Conservation (phyloP, 2,797 vertebrate species). For the Phylloscopus collybita region DNA sequence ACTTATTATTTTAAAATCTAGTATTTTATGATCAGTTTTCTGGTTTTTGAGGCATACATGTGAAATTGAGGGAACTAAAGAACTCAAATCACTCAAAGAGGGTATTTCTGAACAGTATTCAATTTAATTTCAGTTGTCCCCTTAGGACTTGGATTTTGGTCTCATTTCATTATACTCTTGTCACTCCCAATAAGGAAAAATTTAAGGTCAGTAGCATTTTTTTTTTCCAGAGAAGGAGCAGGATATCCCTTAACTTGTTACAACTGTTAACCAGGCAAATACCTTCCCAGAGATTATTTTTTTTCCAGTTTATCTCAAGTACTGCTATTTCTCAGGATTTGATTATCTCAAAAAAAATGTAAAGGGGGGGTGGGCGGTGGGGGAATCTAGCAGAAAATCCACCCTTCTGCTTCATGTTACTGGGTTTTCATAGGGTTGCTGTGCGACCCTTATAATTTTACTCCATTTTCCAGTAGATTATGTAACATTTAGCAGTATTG, state of each 20-base stretch:
- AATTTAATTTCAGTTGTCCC: neutral
- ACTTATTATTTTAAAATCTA: neutral
- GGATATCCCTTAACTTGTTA: neutral
- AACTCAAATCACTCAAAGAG: neutral
- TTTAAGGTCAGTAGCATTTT: neutral
- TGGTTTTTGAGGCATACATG: neutral
- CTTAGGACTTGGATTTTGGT: neutral
- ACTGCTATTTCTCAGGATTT: neutral
- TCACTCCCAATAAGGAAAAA: neutral
- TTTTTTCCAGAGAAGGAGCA: neutral
- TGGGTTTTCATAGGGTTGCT: neutral
- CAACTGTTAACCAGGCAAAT: neutral
- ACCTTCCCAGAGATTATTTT: neutral
- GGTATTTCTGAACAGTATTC: neutral
- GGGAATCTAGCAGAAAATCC: too few species aligned
- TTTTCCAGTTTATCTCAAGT: neutral
- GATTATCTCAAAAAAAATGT: neutral
- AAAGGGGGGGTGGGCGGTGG: rapidly evolving
- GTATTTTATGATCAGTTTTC: neutral
- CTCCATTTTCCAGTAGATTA: neutral
- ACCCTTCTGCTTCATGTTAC: rapidly evolving
- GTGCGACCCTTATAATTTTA: neutral
- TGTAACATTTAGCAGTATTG: neutral
- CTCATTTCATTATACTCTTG: neutral
- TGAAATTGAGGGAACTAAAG: neutral